Evolutionary conservation across 1,140 invertebrate genomes (phyloP), one percentile per base, ranked within the genome.

Genomic region (Drosophila lini): DNA sequence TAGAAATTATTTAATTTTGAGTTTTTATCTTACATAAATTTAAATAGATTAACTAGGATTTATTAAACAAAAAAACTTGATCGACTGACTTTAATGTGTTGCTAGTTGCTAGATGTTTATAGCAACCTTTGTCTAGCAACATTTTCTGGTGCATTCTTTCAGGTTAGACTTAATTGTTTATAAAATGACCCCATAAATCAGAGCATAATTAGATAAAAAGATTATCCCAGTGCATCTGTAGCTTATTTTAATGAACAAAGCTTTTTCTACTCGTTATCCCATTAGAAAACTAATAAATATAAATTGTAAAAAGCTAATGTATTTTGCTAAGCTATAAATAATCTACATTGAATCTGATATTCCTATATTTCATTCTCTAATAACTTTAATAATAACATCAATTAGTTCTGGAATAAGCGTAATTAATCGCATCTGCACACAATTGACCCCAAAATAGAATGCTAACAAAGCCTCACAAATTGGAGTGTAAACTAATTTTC

Each of bases 401-500:
- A 57, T 70, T 47, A 15, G 10, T 56, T 40, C 2, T 5, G 3
- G 9, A 45, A 69, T 10, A 25, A 32, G n/a, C 10, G n/a, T 45
- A 28, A 56, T 36, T 58, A 59, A 52, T 25, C n/a, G 11, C n/a
- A 15, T 42, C n/a, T 19, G 10, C 15, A 16, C 32, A 52, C 9
- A 52, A 9, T 31, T 22, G 19, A 11, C 19, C 25, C 25, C 15
- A 31, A 45, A 44, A 65, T 28, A 10, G 15, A 45, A 3, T 25
- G 25, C 16, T 3, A 38, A 41, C 60, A 50, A 65, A 38, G 11
- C 11, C 10, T 5, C 32, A 19, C 5, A 9, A 80, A 73, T 48
- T 68, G 42, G 62, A 84, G 55, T 73, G 47, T 40, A 62, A 82
- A 69, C 63, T 67, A 67, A 59, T 60, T 59, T 70, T 59, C 19